Conservation (phyloP, 2,797 vertebrate species). For the Vespertilio murinus region DNA sequence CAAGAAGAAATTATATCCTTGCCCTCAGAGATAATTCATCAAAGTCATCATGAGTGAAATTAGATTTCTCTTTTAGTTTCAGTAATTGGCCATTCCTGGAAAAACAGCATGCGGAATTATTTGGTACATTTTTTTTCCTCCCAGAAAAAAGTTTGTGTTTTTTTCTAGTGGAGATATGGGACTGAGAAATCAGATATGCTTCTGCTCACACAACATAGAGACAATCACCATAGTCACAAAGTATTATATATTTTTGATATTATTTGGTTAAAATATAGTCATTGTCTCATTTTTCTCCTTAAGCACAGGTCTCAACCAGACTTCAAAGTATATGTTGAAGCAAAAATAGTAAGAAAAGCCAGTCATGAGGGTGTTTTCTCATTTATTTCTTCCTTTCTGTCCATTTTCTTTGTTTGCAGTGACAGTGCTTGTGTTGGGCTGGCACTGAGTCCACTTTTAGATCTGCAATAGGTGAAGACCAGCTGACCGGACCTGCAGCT, state of each 20-base stretch:
- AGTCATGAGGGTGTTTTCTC: constrained; percentile 60
- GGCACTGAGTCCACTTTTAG: accelerated
- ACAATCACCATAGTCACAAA: background rate
- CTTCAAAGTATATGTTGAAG: background rate
- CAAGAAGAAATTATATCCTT: constrained; percentile 73
- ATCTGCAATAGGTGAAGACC: background rate
- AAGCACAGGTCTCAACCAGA: background rate
- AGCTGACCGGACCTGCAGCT: background rate
- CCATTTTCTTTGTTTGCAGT: constrained; percentile 35
- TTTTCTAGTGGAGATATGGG: background rate
- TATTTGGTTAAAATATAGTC: background rate
- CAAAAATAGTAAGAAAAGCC: background rate
- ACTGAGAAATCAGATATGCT: background rate
- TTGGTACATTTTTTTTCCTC: constrained; percentile 74
- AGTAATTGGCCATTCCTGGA: constrained; percentile 67
- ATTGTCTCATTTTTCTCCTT: background rate
- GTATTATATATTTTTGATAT: background rate
- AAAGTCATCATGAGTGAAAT: constrained; percentile 79
- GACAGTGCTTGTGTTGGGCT: accelerated
- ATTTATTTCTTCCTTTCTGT: constrained; percentile 64
- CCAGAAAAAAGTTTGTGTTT: constrained; percentile 1
- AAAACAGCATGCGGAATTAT: constrained; percentile 59
- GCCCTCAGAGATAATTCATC: constrained; percentile 78
- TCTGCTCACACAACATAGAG: background rate
- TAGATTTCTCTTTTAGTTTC: constrained; percentile 77